Base-by-base conservation (phyloP, 37 sponge, comb jelly and placozoan genomes). In the Beroe ovata region DNA sequence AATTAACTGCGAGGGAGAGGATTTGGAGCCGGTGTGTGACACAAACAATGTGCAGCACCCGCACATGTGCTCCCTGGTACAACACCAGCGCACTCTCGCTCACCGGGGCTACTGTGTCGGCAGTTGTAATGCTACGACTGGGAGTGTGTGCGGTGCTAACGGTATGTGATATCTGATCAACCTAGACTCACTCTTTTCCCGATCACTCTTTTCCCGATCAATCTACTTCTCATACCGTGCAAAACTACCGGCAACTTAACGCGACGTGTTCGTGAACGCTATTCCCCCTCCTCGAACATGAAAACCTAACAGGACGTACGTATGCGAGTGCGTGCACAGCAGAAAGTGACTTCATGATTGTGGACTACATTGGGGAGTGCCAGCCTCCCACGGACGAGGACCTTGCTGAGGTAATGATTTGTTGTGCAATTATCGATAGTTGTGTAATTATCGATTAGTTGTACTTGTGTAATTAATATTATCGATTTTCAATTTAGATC, bases 21-120 rank as follows among this genome's bases (percentile, higher is more conserved):
- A 66, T 18, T 32, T 66, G 69, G 69, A 66, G 16, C 69, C 69
- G 35, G 69, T 66, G 69, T 66, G 69, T 32, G 69, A 66, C 69
- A 66, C 69, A 1, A 32, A 23, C 69, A 66, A 66, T 16, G 69
- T 66, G 16, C 69, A 66, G 69, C 69, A 66, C 69, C 32, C 69
- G 28, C 69, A 66, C 69, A 66, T 66, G 69, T 66, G 69, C 69
- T 66, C 69, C 2, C 69, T 66, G 32, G 33, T 33, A 23, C 69
- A 66, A 32, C 69, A 66, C 16, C 32, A 30, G 18, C 2, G 54
- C 54, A 8, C n/a, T 0, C 84, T 77, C 54, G 84, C 84, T 20
- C 84, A 77, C 54, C 41, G 58, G 22, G 84, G 84, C 25, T 77
- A 77, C 84, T 77, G 84, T 77, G 41, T 77, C 11, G 84, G 84